Conservation (phyloP, 1,140 invertebrate species). For the Drosophila virilis region DNA sequence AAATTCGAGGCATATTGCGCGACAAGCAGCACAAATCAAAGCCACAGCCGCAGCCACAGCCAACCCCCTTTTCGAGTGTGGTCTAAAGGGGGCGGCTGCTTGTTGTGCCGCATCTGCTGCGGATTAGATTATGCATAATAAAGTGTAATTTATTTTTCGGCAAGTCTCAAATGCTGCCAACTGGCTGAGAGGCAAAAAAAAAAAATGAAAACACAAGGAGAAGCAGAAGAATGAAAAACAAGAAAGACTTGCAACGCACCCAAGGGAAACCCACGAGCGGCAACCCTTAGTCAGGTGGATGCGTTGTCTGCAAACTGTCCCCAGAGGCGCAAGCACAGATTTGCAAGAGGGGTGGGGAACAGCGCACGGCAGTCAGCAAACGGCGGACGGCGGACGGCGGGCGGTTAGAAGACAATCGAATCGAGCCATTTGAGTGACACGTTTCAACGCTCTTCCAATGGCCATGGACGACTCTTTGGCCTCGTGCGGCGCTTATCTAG, state of each 20-base stretch:
- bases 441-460: conserved; percentile 57
- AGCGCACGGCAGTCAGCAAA: too few relatives aligned
- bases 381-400: background rate
- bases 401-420: conserved; percentile 43
- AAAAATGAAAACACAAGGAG: too few relatives aligned
- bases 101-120: conserved; percentile 64
- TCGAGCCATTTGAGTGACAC: conserved; percentile 64
- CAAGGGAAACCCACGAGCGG: background rate
- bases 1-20: conserved; percentile 45
- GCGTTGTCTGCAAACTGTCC: conserved; percentile 46
- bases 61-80: background rate
- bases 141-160: conserved; percentile 81
- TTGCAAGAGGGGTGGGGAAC: conserved; percentile 21
- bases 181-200: conserved; percentile 16
- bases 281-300: conserved; percentile 29
- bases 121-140: conserved; percentile 83
- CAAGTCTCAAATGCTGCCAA: conserved; percentile 47
- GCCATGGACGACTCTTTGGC: background rate
- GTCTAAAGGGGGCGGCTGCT: background rate
- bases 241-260: background rate
- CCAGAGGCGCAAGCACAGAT: conserved; percentile 47
- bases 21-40: conserved; percentile 23
- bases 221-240: too few relatives aligned
- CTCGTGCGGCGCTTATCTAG: conserved; percentile 62
- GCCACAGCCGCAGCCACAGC: background rate